phyloP scores from a whole-genome alignment of 2,888 invertebrate genomes.

The Tanypteryx hageni region DNA sequence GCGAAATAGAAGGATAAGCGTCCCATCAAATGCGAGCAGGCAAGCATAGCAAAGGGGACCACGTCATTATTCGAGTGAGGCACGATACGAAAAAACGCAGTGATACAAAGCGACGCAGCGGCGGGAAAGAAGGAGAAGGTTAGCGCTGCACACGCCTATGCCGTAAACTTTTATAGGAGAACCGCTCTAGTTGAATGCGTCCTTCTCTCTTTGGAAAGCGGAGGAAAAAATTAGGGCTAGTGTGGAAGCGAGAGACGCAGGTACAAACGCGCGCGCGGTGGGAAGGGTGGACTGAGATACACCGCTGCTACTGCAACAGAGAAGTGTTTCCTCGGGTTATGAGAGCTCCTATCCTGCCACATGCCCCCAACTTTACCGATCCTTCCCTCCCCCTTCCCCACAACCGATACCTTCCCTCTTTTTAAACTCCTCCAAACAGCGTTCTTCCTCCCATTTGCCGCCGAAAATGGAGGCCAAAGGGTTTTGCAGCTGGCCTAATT shows the following conservation, averaged over 20 bases:
- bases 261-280: too few relatives aligned
- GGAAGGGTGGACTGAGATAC: not conserved
- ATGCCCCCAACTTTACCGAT: not conserved
- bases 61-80: slow-evolving; percentile 29
- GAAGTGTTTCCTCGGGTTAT: slow-evolving; percentile 14
- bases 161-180: slow-evolving; percentile 10
- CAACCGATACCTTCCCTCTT: not conserved
- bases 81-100: not conserved
- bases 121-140: not conserved
- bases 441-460: not conserved
- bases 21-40: not conserved
- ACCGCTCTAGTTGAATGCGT: slow-evolving; percentile 6
- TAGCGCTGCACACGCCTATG: not conserved
- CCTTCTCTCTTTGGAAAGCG: not conserved
- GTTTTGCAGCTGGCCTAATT: slow-evolving; percentile 32
- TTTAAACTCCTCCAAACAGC: not conserved
- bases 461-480: not conserved
- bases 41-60: not conserved
- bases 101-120: not conserved
- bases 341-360: too few relatives aligned
- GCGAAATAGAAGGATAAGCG: not conserved
- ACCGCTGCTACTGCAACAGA: not conserved
- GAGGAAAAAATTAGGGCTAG: not conserved
- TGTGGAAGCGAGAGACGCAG: too few relatives aligned
- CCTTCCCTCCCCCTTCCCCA: not conserved